Evolutionary conservation across 2,888 invertebrate genomes (phyloP), one percentile per base, ranked within the genome.

Genomic region (Lasioglossum leucozonium): DNA sequence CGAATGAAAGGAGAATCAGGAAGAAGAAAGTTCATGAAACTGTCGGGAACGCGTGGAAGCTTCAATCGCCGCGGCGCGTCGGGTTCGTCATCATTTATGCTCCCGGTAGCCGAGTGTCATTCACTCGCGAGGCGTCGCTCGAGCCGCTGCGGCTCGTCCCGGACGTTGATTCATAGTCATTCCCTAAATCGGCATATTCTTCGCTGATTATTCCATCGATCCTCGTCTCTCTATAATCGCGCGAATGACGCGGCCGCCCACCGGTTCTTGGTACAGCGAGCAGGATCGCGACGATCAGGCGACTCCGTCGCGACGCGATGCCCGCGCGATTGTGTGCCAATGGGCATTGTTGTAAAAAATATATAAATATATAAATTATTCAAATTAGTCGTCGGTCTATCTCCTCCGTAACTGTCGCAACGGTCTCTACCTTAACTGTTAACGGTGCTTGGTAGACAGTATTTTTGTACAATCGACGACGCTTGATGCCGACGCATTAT

Each of bases 21-120:
- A 81, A 72, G n/a, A 81, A 72, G 81, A 81, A 73, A 73, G 62
- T 82, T 73, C 44, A 76, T 76, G 67, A 77, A 77, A 77, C 72
- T 16, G 18, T 58, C 34, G 72, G 76, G 67, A 72, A 77, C 58
- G 69, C 82, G 74, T 82, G 34, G 74, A 30, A 62, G 79, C 72
- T 26, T 72, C 55, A 42, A 30, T 13, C 65, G 40, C 18, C 65
- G 40, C 51, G 34, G 1, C 34, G 34, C n/a, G 47, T 62, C 22
- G 22, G 34, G 51, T 72, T 77, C 77, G 34, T 77, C 77, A 71
- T 82, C 77, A 72, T 84, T 82, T 74, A 78, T 82, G 62, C 74
- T 51, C 62, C 65, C 72, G 71, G 62, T 34, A 51, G 72, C 71
- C 69, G 65, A 58, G 58, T 71, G 79, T 72, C 72, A 8, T 75